A percentile compares a stretch with the other conserved stretches of the same genome.
Evolutionary conservation across 2,888 invertebrate genomes (phyloP).

Genomic region (Spodoptera exigua): DNA sequence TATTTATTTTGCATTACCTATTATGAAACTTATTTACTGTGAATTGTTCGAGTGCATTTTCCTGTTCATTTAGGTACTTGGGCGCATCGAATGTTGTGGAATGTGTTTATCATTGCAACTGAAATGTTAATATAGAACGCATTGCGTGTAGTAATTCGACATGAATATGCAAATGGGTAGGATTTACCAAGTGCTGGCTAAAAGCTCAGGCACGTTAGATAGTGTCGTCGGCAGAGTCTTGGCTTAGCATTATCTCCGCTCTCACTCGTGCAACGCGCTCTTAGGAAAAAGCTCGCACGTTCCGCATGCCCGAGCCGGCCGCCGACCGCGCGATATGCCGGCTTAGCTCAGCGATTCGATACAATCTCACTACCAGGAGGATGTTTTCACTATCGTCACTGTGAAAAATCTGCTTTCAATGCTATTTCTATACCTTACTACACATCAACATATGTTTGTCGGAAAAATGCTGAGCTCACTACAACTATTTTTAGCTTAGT

Average conservation of each 20-base stretch:
- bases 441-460: slow-evolving; percentile 11
- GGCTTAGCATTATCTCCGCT: slow-evolving; percentile 34
- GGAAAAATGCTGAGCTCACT: slow-evolving; percentile 14
- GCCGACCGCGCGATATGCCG: slow-evolving; percentile 26
- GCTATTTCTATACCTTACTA: not conserved
- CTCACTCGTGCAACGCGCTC: slow-evolving; percentile 37
- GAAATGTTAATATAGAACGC: slow-evolving; percentile 2
- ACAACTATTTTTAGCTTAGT: slow-evolving; percentile 24
- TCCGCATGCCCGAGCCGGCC: slow-evolving; percentile 35
- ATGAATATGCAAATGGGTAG: slow-evolving; percentile 4
- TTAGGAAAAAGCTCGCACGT: slow-evolving; percentile 39
- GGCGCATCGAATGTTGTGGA: slow-evolving; percentile 17
- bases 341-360: slow-evolving; percentile 37
- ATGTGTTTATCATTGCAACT: slow-evolving; percentile 6
- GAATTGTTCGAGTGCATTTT: slow-evolving; percentile 12
- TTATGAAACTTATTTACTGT: too few relatives aligned
- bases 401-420: slow-evolving; percentile 3
- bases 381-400: slow-evolving; percentile 28
- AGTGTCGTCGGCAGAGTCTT: slow-evolving; percentile 11
- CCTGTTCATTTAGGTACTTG: slow-evolving; percentile 25
- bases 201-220: not conserved
- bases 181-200: not conserved
- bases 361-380: slow-evolving; percentile 36
- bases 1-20: too few relatives aligned
- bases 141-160: not conserved